Evolutionary conservation across 2,113 vertebrate genomes (phyloP).

Genomic region (Gnathonemus longibarbis): DNA sequence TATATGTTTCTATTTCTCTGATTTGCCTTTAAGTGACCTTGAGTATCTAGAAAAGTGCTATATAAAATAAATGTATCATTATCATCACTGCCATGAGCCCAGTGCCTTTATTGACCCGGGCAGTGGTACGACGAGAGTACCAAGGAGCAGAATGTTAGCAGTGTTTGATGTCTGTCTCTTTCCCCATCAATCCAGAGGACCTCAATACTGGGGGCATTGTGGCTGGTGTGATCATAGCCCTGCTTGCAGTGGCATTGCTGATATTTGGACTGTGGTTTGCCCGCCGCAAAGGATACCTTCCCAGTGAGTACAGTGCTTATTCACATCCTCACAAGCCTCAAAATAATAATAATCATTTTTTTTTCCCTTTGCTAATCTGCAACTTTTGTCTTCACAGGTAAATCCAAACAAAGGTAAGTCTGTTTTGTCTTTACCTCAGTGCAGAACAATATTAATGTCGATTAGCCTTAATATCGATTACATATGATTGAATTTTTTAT

Average conservation of each 20-base stretch:
- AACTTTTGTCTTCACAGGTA: neutral
- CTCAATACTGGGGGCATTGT: conserved; percentile 59
- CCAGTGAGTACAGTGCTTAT: conserved; percentile 61
- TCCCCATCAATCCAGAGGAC: conserved; percentile 46
- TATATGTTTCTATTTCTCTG: too few relatives aligned
- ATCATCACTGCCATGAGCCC: neutral
- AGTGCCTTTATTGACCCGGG: neutral
- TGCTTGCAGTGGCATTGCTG: conserved; percentile 52
- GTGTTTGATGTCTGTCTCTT: neutral
- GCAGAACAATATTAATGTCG: too few relatives aligned
- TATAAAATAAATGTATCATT: too few relatives aligned
- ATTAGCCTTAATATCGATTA: neutral
- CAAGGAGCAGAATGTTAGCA: neutral
- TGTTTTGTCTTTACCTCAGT: neutral
- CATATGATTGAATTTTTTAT: neutral
- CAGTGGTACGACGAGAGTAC: neutral
- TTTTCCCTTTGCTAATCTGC: neutral
- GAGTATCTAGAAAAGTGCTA: too few relatives aligned
- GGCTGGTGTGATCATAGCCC: conserved; percentile 56
- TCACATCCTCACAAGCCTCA: neutral
- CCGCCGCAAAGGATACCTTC: conserved; percentile 72
- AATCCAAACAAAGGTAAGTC: neutral
- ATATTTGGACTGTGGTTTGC: conserved; percentile 66
- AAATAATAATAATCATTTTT: neutral
- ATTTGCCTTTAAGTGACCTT: too few relatives aligned